phyloP scores from a whole-genome alignment of 2,113 vertebrate genomes.

The Noctilio leporinus region DNA sequence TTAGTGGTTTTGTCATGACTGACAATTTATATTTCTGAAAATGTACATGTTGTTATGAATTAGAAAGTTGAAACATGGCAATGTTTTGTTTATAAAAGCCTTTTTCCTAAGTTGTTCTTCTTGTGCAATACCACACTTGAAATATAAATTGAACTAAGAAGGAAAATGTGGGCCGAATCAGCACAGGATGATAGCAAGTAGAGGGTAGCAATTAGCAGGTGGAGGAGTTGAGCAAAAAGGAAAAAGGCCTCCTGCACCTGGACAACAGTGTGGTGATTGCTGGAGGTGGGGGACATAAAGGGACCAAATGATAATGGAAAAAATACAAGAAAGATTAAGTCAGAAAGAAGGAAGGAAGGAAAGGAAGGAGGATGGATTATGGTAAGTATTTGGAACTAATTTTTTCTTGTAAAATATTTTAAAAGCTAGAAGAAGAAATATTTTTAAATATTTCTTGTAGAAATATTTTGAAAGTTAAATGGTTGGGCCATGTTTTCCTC shows the following conservation, averaged over 20 bases:
- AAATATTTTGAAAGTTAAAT: background rate
- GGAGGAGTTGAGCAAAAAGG: too few relatives aligned
- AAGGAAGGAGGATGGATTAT: too few relatives aligned
- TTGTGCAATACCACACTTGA: background rate
- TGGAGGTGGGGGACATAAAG: too few relatives aligned
- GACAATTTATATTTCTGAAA: background rate
- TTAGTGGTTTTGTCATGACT: background rate
- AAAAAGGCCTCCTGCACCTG: too few relatives aligned
- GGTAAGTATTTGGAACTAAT: background rate
- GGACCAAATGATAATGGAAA: too few relatives aligned
- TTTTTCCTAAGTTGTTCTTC: background rate
- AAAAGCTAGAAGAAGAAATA: slow-evolving; percentile 2
- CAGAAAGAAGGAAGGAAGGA: too few relatives aligned
- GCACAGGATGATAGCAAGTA: too few relatives aligned
- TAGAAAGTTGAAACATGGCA: background rate
- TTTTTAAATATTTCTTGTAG: too few relatives aligned
- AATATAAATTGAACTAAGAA: background rate
- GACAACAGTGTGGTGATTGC: too few relatives aligned
- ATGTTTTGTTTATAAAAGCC: background rate
- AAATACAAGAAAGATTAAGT: too few relatives aligned
- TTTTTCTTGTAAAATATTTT: slow-evolving; percentile 7
- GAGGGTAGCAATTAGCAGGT: too few relatives aligned
- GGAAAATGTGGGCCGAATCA: too few relatives aligned
- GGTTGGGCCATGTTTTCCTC: background rate
- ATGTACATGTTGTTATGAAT: background rate